Conservation (phyloP, 2,797 vertebrate species). For the Galagoides demidoff region DNA sequence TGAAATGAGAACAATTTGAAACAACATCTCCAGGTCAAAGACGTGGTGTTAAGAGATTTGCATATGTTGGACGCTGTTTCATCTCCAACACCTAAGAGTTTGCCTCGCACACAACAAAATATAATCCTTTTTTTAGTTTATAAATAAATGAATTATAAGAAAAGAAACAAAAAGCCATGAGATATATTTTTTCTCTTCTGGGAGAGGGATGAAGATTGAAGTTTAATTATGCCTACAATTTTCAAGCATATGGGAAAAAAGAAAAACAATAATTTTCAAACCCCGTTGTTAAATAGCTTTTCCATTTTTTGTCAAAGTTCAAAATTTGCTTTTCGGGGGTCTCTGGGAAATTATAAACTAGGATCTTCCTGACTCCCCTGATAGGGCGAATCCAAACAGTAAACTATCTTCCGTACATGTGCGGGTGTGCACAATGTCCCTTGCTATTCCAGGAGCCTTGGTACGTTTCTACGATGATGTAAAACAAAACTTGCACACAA, state of each 20-base stretch:
- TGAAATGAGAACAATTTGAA: neutral
- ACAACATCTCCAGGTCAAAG: neutral
- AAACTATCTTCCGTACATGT: neutral
- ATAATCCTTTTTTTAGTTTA: neutral
- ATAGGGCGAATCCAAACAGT: neutral
- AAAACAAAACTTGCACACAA: neutral
- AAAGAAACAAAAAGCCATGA: neutral
- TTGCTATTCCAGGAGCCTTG: neutral
- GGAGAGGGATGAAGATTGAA: neutral
- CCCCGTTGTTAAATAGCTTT: neutral
- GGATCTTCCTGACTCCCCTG: fast-evolving
- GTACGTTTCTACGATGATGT: neutral
- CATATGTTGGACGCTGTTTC: neutral
- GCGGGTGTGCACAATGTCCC: fast-evolving
- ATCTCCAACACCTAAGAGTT: neutral
- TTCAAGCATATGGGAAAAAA: neutral
- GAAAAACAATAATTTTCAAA: neutral
- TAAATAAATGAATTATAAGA: neutral
- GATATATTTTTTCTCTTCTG: neutral
- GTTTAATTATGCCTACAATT: neutral
- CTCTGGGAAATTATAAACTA: neutral
- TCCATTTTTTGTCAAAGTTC: neutral
- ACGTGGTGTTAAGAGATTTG: neutral
- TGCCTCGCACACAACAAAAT: neutral
- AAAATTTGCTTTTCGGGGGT: neutral